These are phyloP conservation scores for Turnix velox DNA, from an alignment of 2,113 vertebrate genomes.

Conservation along the genomic window DNA sequence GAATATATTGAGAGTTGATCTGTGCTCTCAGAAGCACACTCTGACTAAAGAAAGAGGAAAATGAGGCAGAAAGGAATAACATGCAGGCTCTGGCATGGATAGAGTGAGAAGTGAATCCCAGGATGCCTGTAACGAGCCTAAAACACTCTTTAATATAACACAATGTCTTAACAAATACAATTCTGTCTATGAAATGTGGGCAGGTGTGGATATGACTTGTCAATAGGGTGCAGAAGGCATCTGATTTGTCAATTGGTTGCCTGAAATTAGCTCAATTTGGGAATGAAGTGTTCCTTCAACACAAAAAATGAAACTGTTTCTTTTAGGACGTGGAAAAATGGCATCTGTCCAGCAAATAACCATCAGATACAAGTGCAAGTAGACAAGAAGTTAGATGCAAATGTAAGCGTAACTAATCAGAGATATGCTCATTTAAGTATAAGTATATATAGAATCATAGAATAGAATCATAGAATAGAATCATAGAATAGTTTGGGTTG, in stretches of 20 bases:
- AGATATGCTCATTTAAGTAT: background rate
- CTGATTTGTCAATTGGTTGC: background rate
- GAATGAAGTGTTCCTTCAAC: background rate
- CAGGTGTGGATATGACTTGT: background rate
- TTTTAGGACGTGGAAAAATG: background rate
- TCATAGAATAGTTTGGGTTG: too few relatives aligned
- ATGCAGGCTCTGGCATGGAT: fast-evolving
- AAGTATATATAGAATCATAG: background rate
- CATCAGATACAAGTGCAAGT: background rate
- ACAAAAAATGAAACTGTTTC: background rate
- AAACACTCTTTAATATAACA: background rate
- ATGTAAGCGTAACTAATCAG: background rate
- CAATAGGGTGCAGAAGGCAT: background rate
- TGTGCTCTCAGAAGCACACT: background rate
- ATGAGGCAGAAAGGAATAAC: background rate
- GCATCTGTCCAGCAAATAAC: background rate
- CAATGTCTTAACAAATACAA: background rate
- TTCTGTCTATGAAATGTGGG: background rate
- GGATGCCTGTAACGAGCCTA: background rate
- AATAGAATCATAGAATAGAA: too few relatives aligned
- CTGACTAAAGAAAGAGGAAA: background rate
- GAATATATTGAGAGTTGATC: background rate
- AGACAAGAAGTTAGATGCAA: background rate
- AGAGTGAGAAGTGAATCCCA: background rate
- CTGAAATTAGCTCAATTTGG: background rate